phyloP scores from a whole-genome alignment of 2,113 vertebrate species.

The Takifugu flavidus region DNA sequence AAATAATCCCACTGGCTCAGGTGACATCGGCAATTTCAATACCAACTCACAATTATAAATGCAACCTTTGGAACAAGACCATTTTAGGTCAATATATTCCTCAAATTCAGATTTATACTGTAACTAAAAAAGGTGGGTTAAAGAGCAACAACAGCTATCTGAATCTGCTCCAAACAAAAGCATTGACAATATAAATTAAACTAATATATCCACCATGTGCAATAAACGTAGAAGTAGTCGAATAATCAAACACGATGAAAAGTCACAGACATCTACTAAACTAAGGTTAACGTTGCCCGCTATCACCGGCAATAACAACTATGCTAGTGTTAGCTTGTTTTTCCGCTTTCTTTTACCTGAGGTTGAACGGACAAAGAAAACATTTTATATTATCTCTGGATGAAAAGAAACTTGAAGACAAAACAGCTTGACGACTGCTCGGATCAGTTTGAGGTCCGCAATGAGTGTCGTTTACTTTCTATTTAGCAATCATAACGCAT shows the following conservation, averaged over 20 bases:
- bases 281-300: constrained; percentile 24
- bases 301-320: constrained; percentile 26
- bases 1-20: too few species aligned
- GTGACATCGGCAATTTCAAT: too few species aligned
- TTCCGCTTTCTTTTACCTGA: constrained; percentile 56
- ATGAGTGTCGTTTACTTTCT: constrained; percentile 8
- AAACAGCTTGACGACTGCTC: neutral
- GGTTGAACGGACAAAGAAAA: constrained; percentile 69
- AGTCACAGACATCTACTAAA: neutral
- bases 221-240: neutral
- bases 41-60: too few species aligned
- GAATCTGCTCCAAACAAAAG: neutral
- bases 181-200: too few species aligned
- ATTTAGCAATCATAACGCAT: neutral
- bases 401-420: neutral
- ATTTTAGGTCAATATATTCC: too few species aligned
- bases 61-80: too few species aligned
- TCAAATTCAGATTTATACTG: too few species aligned
- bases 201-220: too few species aligned
- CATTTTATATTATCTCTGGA: constrained; percentile 43
- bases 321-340: constrained; percentile 35
- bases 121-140: too few species aligned
- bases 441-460: constrained; percentile 7
- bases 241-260: neutral
- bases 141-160: neutral